Conservation (phyloP, 2,113 vertebrate species). For the Odontophorus gujanensis region DNA sequence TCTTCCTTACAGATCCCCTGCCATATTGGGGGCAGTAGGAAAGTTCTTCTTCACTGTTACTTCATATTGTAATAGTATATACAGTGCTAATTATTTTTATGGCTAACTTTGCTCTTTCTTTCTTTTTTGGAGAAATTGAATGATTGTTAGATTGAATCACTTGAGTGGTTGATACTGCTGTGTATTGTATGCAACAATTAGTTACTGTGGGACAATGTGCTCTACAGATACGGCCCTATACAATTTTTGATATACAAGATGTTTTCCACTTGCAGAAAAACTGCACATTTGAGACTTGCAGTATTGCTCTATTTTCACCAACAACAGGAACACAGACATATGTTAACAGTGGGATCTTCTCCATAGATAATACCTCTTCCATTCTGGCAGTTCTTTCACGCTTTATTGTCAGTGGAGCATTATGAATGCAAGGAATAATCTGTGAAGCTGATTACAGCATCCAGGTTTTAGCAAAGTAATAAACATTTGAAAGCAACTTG, state of each 20-base stretch:
- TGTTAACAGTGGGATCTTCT: neutral
- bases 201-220: neutral
- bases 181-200: neutral
- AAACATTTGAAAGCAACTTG: constrained; percentile 25
- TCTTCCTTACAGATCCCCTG: neutral
- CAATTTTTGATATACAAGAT: neutral
- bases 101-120: neutral
- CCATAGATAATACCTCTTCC: neutral
- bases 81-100: neutral
- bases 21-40: fast-evolving
- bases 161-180: neutral
- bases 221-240: neutral
- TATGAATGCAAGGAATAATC: constrained; percentile 2
- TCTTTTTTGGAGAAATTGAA: neutral
- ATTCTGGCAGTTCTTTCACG: neutral
- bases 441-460: neutral
- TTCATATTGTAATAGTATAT: neutral
- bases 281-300: neutral
- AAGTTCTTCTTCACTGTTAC: neutral
- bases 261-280: neutral
- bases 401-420: neutral
- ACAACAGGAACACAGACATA: neutral
- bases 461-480: constrained; percentile 6
- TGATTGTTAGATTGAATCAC: neutral
- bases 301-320: neutral